Evolutionary conservation across 2,113 vertebrate species (phyloP).

Genomic region (Pelvicachromis taeniatus): DNA sequence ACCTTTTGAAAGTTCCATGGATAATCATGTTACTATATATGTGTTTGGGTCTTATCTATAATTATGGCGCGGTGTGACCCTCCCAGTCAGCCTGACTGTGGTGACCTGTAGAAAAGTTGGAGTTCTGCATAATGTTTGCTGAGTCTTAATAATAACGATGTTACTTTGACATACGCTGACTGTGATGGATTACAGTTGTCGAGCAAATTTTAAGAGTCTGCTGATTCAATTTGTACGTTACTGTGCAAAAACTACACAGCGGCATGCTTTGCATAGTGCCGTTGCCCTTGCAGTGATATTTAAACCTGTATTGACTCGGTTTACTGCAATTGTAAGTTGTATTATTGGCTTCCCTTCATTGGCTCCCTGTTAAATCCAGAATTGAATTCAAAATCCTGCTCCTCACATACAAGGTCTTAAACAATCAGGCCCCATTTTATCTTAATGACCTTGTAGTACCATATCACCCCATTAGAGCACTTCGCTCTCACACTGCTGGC

Average conservation of each 20-base stretch:
- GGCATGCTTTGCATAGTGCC: background rate
- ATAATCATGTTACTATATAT: background rate
- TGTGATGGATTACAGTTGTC: background rate
- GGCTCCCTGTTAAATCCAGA: no score
- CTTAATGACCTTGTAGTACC: no score
- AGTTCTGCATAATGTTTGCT: background rate
- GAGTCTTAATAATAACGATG: background rate
- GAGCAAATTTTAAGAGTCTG: background rate
- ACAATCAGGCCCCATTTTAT: no score
- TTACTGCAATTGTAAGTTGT: background rate
- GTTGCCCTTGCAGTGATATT: background rate
- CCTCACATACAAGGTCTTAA: no score
- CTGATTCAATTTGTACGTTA: background rate
- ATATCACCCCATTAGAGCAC: no score
- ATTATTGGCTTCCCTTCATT: no score
- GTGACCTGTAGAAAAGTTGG: background rate
- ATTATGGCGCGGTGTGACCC: background rate
- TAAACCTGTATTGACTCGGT: background rate
- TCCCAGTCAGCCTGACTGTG: background rate
- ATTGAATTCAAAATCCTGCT: no score
- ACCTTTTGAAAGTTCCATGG: background rate
- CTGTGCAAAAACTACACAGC: background rate
- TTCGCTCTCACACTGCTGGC: no score
- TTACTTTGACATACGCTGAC: background rate
- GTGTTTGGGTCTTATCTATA: background rate